Base-by-base conservation (phyloP, 92 coral and sea anemone species). In the Hydrozoanthus gracilis region DNA sequence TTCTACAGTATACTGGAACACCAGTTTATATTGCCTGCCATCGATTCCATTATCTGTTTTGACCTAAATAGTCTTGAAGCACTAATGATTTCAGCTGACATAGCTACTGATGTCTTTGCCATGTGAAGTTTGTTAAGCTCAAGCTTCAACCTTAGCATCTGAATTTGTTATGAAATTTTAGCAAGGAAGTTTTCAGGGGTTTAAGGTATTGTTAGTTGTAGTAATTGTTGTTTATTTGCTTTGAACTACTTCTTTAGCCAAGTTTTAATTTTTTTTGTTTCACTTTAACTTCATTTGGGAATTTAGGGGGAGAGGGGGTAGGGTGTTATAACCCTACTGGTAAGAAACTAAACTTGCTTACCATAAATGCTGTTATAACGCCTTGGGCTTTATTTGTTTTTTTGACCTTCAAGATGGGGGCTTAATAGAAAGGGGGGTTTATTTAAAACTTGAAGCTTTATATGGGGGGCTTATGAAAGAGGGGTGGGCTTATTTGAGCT, bases 161-260 rank as follows among this genome's bases (percentile, higher is more conserved):
- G 60, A 54, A 54, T 54, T 54, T 54, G 60, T 54, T 54, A 54
- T 54, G 60, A 54, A 54, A 54, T 54, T 54, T 54, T 54, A 54
- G 60, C 60, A 54, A 54, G 60, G 60, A 54, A 54, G 60, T 54
- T 54, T 54, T 54, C 60, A 54, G 60, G 60, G 60, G 60, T 54
- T 54, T 54, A 68, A 68, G 74, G 46, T 68, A 68, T 68, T 68
- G 60, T 54, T 54, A 54, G 60, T 54, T 54, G 60, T 77, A 12
- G 18, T 45, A 11, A 46, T 0, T 77, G 35, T 0, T 8, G 71
- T 45, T 62, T 15, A 50, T 46, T 86, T 7, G 52, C 39, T 44
- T 69, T 17, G 46, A 17, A 69, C 39, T 3, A 69, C 74, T 69
- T 69, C 74, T 69, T 17, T 54, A 0, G 60, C 60, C 60, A 27